These are phyloP conservation scores for Leptodactylus fuscus DNA, from an alignment of 2,113 vertebrate species.

Conservation along the genomic window DNA sequence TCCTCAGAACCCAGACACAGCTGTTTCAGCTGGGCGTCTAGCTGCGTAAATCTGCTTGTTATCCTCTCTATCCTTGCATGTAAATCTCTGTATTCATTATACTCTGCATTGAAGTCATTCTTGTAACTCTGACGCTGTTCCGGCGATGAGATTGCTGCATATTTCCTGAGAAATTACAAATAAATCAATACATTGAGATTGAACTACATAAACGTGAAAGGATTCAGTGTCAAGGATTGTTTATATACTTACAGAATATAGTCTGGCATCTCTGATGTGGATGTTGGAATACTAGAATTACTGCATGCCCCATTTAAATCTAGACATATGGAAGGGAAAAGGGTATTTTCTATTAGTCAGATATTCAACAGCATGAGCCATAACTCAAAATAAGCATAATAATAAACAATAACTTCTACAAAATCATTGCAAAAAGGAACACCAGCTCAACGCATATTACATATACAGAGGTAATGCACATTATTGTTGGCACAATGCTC, in stretches of 20 bases:
- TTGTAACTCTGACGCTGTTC: constrained; percentile 97
- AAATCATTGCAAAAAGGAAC: too few species aligned
- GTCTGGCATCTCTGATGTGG: constrained; percentile 86
- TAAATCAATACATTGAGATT: background rate
- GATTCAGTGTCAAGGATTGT: background rate
- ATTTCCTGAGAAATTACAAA: constrained; percentile 79
- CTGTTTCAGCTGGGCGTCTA: constrained; percentile 91
- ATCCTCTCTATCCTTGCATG: constrained; percentile 93
- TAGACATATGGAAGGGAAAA: constrained; percentile 56
- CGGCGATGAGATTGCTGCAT: constrained; percentile 84
- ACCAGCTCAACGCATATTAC: too few species aligned
- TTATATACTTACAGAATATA: constrained; percentile 89
- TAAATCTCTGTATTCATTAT: constrained; percentile 90
- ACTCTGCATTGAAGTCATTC: constrained; percentile 94
- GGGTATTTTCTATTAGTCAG: too few species aligned
- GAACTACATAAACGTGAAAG: background rate
- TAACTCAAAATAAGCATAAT: too few species aligned
- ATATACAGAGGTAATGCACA: too few species aligned
- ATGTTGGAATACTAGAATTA: constrained; percentile 81
- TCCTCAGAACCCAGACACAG: constrained; percentile 90
- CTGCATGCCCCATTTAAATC: constrained; percentile 86
- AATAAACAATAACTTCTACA: too few species aligned
- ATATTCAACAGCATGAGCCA: too few species aligned
- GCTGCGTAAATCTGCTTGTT: constrained; percentile 90
- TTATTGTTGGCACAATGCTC: too few species aligned